phyloP scores from a whole-genome alignment of 2,113 vertebrate genomes.

The Anguilla rostrata region DNA sequence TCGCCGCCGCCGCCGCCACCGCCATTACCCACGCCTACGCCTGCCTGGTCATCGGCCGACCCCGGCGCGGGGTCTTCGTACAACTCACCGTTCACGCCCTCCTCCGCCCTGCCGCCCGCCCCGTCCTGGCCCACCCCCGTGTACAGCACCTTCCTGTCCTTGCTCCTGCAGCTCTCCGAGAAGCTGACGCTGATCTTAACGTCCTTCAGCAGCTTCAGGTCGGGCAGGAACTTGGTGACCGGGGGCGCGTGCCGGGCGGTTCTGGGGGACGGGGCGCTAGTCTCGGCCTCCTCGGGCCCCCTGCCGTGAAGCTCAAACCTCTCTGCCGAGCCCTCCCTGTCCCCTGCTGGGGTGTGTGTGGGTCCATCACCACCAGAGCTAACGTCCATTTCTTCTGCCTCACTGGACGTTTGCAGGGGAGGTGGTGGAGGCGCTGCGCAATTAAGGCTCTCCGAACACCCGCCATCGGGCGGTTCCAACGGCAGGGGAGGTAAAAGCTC shows the following conservation, averaged over 20 bases:
- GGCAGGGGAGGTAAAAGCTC: slow-evolving; percentile 88
- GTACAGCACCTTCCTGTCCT: slow-evolving; percentile 95
- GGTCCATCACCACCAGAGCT: slow-evolving; percentile 99
- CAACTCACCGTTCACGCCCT: slow-evolving; percentile 83
- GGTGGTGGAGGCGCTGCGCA: slow-evolving; percentile 97
- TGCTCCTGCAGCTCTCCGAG: slow-evolving; percentile 89
- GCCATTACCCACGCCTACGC: slow-evolving; percentile 59
- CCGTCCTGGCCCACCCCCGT: slow-evolving; percentile 82
- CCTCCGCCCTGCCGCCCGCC: slow-evolving; percentile 62
- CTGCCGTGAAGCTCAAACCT: slow-evolving; percentile 81
- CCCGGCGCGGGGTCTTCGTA: slow-evolving; percentile 75
- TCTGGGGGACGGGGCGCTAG: slow-evolving; percentile 82
- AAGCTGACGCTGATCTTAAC: slow-evolving; percentile 97
- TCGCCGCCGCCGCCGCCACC: slow-evolving; percentile 49
- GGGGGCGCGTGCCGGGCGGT: slow-evolving; percentile 93
- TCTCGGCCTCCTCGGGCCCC: slow-evolving; percentile 78
- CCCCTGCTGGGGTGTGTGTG: slow-evolving; percentile 90
- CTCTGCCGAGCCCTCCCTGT: slow-evolving; percentile 74
- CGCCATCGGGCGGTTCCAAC: slow-evolving; percentile 84
- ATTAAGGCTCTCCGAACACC: slow-evolving; percentile 74
- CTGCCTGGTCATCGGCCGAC: slow-evolving; percentile 58
- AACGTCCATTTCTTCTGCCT: slow-evolving; percentile 99
- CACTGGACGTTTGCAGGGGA: slow-evolving; percentile 99
- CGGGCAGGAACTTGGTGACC: slow-evolving; percentile 88
- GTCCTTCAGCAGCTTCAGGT: slow-evolving; percentile 94